A percentile compares a stretch with the other conserved stretches of the same genome.
Conservation (phyloP, 2,113 vertebrate genomes). For the Nothobranchius furzeri region DNA sequence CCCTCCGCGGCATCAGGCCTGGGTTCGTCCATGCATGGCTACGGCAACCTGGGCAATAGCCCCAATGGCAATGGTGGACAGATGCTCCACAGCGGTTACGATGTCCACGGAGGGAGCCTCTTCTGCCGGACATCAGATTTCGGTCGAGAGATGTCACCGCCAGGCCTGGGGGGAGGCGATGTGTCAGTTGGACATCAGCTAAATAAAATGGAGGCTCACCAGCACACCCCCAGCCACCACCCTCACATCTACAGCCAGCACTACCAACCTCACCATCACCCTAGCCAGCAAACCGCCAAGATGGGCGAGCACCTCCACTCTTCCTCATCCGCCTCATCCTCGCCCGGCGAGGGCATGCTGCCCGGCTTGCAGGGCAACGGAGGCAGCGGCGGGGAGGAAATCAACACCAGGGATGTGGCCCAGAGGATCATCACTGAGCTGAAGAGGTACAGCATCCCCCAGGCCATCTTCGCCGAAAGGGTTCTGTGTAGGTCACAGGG, state of each 20-base stretch:
- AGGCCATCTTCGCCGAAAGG: constrained; percentile 86
- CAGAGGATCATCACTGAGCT: constrained; percentile 86
- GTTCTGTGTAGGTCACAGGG: constrained; percentile 86
- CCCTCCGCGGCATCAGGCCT: constrained; percentile 74
- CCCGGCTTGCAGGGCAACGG: constrained; percentile 57
- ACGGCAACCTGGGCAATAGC: constrained; percentile 72
- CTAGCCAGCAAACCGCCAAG: constrained; percentile 75
- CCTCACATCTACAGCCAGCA: constrained; percentile 80
- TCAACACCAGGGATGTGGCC: constrained; percentile 87
- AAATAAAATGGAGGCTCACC: constrained; percentile 80
- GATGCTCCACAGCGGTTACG: constrained; percentile 79
- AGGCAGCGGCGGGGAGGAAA: constrained; percentile 76
- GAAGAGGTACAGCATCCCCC: constrained; percentile 87
- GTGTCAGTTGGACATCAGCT: constrained; percentile 75
- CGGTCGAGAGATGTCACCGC: constrained; percentile 81
- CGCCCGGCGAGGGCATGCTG: constrained; percentile 74
- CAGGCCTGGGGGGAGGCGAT: constrained; percentile 67
- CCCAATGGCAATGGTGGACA: constrained; percentile 71
- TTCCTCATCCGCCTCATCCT: constrained; percentile 63
- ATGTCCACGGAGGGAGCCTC: constrained; percentile 79
- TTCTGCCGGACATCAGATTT: constrained; percentile 83
- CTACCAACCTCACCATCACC: constrained; percentile 78
- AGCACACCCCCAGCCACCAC: constrained; percentile 73
- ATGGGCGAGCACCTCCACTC: constrained; percentile 75
- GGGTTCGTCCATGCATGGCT: constrained; percentile 77